Base-by-base conservation (phyloP, 2,888 invertebrate genomes). In the Pogonocherus hispidulus region DNA sequence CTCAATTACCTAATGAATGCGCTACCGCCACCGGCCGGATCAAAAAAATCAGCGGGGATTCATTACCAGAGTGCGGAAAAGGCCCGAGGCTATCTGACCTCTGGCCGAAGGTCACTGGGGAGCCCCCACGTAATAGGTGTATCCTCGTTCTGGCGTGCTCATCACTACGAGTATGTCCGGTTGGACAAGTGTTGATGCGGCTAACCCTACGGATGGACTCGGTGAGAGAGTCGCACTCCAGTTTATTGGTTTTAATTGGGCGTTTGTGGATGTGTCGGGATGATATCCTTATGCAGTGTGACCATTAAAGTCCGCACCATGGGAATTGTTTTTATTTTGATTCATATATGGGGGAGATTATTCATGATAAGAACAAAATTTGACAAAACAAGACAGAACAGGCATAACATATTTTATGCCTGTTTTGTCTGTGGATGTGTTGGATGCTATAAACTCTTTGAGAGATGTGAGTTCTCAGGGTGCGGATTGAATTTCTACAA, bases 131-230 rank as follows among this genome's bases (percentile, higher is more conserved):
- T 80, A 81, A 82, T 82, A 79, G 78, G 74, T 77, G 79, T 81
- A 82, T 82, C 82, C 82, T 80, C 76, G 75, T 77, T 78, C 75
- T 72, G 72, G 78, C 74, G 76, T 79, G n/a, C 80, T 80, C 79
- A 81, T 81, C n/a, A n/a, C n/a, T n/a, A n/a, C n/a, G n/a, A n/a
- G n/a, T n/a, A n/a, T n/a, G 27, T 82, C 81, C 78, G 78, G 76
- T 44, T 49, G 49, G 60, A 60, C 49, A 49, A 49, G 35, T 32
- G 49, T 35, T 18, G 32, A 23, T 27, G 49, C 19, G n/a, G n/a
- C 8, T 35, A 23, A 47, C 27, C 18, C 60, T 49, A 35, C 49
- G 16, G 46, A 20, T 59, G 46, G 46, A 46, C 59, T 23, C 19
- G 11, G 60, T 60, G 60, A 49, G 60, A 60, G 35, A 60, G 35